These are phyloP conservation scores for Sternarchorhynchus goeldii DNA, from an alignment of 2,797 vertebrate species.

Conservation along the genomic window DNA sequence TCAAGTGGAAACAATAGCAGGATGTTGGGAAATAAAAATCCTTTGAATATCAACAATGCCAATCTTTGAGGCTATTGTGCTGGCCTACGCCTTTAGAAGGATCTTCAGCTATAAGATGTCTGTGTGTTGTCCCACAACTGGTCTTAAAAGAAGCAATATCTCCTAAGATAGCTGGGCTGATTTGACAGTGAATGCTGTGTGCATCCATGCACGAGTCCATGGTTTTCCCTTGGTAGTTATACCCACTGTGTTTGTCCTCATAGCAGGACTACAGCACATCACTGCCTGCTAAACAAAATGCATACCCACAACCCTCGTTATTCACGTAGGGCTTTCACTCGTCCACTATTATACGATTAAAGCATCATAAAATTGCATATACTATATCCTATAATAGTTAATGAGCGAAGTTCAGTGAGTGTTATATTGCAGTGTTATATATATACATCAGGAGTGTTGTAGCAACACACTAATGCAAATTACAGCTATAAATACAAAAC, in stretches of 20 bases:
- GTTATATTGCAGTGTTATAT: too few relatives aligned
- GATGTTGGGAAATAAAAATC: neutral
- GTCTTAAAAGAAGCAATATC: too few relatives aligned
- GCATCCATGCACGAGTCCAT: slow-evolving; percentile 40
- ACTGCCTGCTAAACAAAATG: neutral
- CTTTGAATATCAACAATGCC: neutral
- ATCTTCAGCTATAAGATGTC: too few relatives aligned
- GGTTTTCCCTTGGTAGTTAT: slow-evolving; percentile 37
- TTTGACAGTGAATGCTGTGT: slow-evolving; percentile 15
- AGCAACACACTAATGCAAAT: too few relatives aligned
- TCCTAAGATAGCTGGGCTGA: slow-evolving; percentile 15
- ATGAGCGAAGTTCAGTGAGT: too few relatives aligned
- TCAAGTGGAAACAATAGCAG: neutral
- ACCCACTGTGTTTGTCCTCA: slow-evolving; percentile 14
- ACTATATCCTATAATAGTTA: too few relatives aligned
- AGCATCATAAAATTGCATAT: neutral
- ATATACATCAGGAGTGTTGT: too few relatives aligned
- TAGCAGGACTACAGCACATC: slow-evolving; percentile 4
- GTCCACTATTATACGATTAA: neutral
- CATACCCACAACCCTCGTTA: neutral
- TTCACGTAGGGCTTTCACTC: neutral
- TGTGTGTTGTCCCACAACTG: too few relatives aligned
- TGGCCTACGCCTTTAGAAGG: too few relatives aligned
- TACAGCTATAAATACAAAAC: too few relatives aligned
- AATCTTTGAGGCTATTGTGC: too few relatives aligned